Percentiles rank a stretch among this genome's conserved stretches.
Evolutionary conservation across 2,888 invertebrate species (phyloP).

Genomic region (Xestobium rufovillosum): DNA sequence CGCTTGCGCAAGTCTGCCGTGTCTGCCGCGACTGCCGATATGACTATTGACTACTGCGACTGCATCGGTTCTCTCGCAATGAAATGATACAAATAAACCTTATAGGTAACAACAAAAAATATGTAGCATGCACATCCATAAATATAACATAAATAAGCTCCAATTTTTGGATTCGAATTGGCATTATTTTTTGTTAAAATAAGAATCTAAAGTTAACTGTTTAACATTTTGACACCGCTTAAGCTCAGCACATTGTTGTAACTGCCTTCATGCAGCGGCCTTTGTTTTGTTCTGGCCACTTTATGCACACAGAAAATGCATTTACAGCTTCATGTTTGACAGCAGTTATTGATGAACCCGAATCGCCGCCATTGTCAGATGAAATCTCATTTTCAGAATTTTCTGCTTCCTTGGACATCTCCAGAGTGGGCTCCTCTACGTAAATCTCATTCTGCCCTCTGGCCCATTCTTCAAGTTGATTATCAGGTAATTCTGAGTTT

Average conservation of each 20-base stretch:
- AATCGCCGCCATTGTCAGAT: slow-evolving; percentile 1
- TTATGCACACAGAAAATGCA: slow-evolving; percentile 1
- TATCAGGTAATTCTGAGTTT: too few species aligned
- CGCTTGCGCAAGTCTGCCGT: too few species aligned
- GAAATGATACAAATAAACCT: too few species aligned
- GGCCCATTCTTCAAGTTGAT: slow-evolving; percentile 2
- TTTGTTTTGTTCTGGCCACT: slow-evolving; percentile 1
- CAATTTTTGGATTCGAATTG: too few species aligned
- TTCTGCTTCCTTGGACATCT: neutral
- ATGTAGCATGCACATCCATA: too few species aligned
- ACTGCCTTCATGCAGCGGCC: slow-evolving; percentile 1
- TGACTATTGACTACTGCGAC: too few species aligned
- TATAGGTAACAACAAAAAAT: too few species aligned
- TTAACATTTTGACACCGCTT: slow-evolving; percentile 1
- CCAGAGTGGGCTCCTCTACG: slow-evolving; percentile 3
- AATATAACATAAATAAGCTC: too few species aligned
- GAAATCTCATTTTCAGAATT: neutral
- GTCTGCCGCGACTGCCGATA: too few species aligned
- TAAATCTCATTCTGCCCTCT: neutral
- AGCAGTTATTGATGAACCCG: slow-evolving; percentile 1
- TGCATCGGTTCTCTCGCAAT: too few species aligned
- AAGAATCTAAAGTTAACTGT: slow-evolving; percentile 2
- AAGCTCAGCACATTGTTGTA: neutral
- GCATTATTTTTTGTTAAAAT: slow-evolving; percentile 1
- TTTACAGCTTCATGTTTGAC: slow-evolving; percentile 1